phyloP scores from a whole-genome alignment of 1,140 invertebrate genomes.

The Pseudomyrmex sp. region DNA sequence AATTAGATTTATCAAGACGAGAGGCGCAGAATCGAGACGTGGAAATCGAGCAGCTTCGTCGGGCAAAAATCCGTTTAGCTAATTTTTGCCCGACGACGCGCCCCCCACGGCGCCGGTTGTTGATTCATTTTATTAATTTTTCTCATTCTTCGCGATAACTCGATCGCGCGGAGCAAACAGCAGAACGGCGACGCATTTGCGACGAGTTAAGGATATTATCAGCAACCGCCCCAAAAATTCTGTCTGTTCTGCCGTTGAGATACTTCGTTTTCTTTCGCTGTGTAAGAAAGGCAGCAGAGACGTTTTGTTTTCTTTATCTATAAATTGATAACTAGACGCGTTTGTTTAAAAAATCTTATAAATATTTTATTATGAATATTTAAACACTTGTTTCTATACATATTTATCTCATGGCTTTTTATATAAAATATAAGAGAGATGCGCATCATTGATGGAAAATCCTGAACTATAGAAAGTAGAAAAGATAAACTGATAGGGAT shows the following conservation, averaged over 20 bases:
- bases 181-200: constrained; percentile 62
- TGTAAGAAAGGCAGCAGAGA: neutral
- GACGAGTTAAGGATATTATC: constrained; percentile 71
- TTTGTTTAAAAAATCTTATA: neutral
- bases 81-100: constrained; percentile 66
- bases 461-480: neutral
- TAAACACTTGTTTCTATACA: too few relatives aligned
- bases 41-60: constrained; percentile 55
- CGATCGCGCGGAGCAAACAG: constrained; percentile 64
- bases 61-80: constrained; percentile 74
- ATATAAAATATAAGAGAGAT: neutral
- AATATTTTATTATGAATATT: too few relatives aligned
- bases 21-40: constrained; percentile 24
- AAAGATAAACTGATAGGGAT: neutral
- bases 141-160: constrained; percentile 74
- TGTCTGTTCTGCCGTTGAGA: constrained; percentile 43
- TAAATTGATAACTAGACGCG: neutral
- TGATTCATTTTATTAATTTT: constrained; percentile 79
- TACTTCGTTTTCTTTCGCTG: constrained; percentile 35
- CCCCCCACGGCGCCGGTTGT: constrained; percentile 62
- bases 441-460: neutral
- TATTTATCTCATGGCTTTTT: too few relatives aligned
- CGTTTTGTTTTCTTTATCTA: neutral
- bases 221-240: constrained; percentile 70
- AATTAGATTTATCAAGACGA: constrained; percentile 42